Percentiles rank a stretch among this genome's conserved stretches.
Conservation (phyloP, 2,113 vertebrate genomes). For the pig (Sus scrofa) region DNA sequence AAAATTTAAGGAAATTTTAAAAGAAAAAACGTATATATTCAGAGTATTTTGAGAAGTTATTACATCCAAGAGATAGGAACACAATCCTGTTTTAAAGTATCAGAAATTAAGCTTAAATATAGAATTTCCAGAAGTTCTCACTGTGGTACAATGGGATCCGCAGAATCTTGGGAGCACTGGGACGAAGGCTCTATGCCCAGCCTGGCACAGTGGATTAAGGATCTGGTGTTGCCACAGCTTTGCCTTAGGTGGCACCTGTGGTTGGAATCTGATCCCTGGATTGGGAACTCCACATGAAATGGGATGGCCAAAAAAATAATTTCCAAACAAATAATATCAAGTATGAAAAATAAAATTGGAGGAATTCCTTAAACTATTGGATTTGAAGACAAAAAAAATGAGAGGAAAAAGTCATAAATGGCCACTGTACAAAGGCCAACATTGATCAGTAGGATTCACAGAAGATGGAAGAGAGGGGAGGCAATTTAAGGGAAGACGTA, state of each 20-base stretch:
- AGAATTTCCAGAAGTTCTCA: neutral
- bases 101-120: neutral
- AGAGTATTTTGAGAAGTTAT: neutral
- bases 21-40: neutral
- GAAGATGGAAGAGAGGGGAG: neutral
- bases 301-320: no score
- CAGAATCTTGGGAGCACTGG: no score
- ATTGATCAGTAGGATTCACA: neutral
- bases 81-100: neutral
- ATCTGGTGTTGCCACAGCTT: no score
- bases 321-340: neutral
- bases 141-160: no score
- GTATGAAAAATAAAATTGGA: neutral
- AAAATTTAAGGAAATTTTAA: neutral
- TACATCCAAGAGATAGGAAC: neutral
- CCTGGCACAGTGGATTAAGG: no score
- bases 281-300: no score
- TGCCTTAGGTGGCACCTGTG: no score
- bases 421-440: neutral
- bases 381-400: neutral
- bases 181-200: no score
- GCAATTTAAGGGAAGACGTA: neutral
- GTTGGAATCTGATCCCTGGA: no score
- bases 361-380: neutral
- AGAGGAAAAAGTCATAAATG: neutral